Base-by-base conservation (phyloP, 2,797 vertebrate species). In the Sebastes diploproa region DNA sequence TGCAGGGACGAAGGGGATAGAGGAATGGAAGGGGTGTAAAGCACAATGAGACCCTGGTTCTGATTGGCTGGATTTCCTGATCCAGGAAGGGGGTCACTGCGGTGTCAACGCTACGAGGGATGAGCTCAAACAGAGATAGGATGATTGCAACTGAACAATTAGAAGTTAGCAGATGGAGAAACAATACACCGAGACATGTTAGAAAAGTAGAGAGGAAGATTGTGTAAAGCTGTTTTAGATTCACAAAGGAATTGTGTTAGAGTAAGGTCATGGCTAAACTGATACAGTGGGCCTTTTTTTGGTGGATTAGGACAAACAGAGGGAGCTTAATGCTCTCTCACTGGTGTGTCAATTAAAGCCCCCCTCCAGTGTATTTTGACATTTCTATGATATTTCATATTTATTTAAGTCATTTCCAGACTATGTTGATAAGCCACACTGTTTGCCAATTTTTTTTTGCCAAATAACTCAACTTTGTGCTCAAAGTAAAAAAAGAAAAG, bases 1-100 rank as follows among this genome's bases (percentile, higher is more conserved):
- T 67, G 83, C 63, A 46, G 88, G 76, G 77, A 86, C 59, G 42
- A n/a, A 77, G 72, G 72, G 82, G 67, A 84, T 73, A 59, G 70
- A 84, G 79, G 71, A 55, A 77, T 79, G 75, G 42, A 84, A 75
- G 75, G 80, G 78, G 75, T 84, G 78, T 81, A 89, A 74, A 78
- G 75, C 78, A 80, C 66, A 46, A 84, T 75, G 72, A 87, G 87
- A 88, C 63, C 22, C 83, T 71, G 36, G 77, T 66, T 80, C 76
- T 83, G 89, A 91, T 86, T 89, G 90, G 88, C 72, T 82, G 85
- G 60, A 77, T 78, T 77, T 88, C 66, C 69, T 80, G 59, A 72
- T 77, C 62, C 75, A 73, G 61, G 83, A 82, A 76, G 52, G 56
- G 78, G 86, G 80, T 91, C 88, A 89, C 54, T 72, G 65, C 56